Evolutionary conservation across 2,888 invertebrate genomes (phyloP).

Genomic region (Chalcosyrphus nemorum): DNA sequence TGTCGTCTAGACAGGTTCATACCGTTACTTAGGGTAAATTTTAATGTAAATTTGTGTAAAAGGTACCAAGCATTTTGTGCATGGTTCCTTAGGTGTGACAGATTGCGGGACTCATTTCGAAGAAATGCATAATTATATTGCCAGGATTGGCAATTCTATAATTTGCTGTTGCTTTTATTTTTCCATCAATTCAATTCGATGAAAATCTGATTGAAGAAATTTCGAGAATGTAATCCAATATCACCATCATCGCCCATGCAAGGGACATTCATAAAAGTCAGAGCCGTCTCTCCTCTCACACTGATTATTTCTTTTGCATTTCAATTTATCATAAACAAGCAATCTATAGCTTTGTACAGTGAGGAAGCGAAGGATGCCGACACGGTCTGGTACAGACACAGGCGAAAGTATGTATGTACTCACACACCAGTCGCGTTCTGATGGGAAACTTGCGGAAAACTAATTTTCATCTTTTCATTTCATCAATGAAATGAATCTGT

Average conservation of each 20-base stretch:
- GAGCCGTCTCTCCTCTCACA: not conserved
- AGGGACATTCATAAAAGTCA: not conserved
- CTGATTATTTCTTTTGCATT: not conserved
- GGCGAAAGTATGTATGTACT: not conserved
- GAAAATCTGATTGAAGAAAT: not conserved
- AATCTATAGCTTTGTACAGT: not conserved
- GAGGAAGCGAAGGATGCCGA: not conserved
- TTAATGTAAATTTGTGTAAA: not conserved
- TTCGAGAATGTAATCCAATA: constrained; percentile 8
- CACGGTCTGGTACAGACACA: not conserved
- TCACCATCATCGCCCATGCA: not conserved
- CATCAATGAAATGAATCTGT: constrained; percentile 3
- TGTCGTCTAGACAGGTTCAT: not conserved
- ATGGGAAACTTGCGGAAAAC: constrained; percentile 18
- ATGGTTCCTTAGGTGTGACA: not conserved
- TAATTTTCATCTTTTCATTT: constrained; percentile 26
- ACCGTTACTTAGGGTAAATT: not conserved
- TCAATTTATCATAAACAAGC: constrained; percentile 14
- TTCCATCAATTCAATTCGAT: not conserved
- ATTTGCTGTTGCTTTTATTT: not conserved
- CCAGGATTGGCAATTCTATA: not conserved
- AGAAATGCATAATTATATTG: not conserved
- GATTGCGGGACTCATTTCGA: not conserved
- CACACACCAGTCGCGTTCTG: not conserved
- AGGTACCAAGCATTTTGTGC: not conserved